Base-by-base conservation (phyloP, 2,797 vertebrate species). In the Brachyalestes nurse region DNA sequence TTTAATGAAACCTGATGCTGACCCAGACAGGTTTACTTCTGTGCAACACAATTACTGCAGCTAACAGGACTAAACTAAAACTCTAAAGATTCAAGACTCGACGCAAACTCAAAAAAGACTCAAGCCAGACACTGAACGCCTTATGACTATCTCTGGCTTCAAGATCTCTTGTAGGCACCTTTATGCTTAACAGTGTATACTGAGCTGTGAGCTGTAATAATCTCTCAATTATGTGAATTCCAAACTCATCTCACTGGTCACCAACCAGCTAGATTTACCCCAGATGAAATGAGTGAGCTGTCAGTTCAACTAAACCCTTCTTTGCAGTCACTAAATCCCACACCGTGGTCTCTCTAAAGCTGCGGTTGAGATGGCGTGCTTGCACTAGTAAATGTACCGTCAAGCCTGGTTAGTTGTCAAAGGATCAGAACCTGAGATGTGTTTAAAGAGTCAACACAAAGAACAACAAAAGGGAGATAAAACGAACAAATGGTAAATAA, bases 401-500 rank as follows among this genome's bases (percentile, higher is more conserved):
- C 66, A 79, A 49, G 34, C 19, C 66, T 64, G 14, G 77, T 72
- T 83, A 79, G 76, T 78, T 83, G 78, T 75, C 42, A 60, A 55
- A 55, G 58, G 55, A 72, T 81, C 78, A 67, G 75, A 84, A 60
- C 57, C 67, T 12, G 51, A 62, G 71, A 82, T 38, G 49, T 49
- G 72, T 72, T 84, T 81, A 77, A 87, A 78, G 19, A 81, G 69
- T 72, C 57, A 65, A 80, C 69, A 81, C 5, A 21, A 83, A 55
- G 70, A 81, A 84, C 77, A 81, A 81, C 79, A 80, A 77, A 69
- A 69, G 25, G 72, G 49, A 75, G 78, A 86, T 81, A 79, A 81
- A 84, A 84, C 70, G 75, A 84, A 83, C 78, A 86, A 81, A 82
- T 74, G 57, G 79, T 79, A 84, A 84, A 86, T 86, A 85, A 86